Percentiles rank a stretch among this genome's conserved stretches.
Conservation (phyloP, 2,888 invertebrate species). For the Hofmannophila pseudospretella region DNA sequence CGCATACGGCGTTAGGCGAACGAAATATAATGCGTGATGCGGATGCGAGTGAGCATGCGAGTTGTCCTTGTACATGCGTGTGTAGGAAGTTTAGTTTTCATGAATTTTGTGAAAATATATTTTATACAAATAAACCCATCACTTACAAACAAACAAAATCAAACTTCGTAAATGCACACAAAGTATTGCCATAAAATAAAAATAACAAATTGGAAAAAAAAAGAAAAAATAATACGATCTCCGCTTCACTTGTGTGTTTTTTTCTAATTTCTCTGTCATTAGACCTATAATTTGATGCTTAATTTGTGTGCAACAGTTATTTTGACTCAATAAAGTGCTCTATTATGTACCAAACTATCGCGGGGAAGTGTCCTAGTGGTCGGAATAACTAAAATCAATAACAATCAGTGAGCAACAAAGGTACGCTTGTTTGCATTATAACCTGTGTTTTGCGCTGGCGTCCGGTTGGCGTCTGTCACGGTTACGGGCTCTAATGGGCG, state of each 20-base stretch:
- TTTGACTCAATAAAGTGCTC: slow-evolving; percentile 61
- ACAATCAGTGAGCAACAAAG: slow-evolving; percentile 76
- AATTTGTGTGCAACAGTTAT: slow-evolving; percentile 74
- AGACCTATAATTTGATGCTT: slow-evolving; percentile 73
- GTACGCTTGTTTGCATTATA: slow-evolving; percentile 78
- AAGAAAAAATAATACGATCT: slow-evolving; percentile 66
- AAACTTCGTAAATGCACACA: neutral
- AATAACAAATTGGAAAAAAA: slow-evolving; percentile 61
- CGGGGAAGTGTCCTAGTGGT: slow-evolving; percentile 62
- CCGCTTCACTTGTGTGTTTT: slow-evolving; percentile 77
- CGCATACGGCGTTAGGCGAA: too few species aligned
- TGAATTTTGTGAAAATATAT: too few species aligned
- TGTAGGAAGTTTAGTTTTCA: too few species aligned
- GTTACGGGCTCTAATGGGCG: slow-evolving; percentile 49
- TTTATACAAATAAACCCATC: too few species aligned
- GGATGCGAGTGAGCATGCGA: too few species aligned
- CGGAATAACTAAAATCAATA: slow-evolving; percentile 76
- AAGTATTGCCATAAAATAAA: slow-evolving; percentile 17
- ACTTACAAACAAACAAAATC: too few species aligned
- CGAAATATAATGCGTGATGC: too few species aligned
- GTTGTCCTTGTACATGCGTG: too few species aligned
- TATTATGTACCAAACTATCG: slow-evolving; percentile 69
- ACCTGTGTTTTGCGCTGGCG: slow-evolving; percentile 76
- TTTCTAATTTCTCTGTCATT: slow-evolving; percentile 77
- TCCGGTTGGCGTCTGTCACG: slow-evolving; percentile 77